phyloP scores from a whole-genome alignment of 2,888 invertebrate species.

The Agonum fuliginosum region DNA sequence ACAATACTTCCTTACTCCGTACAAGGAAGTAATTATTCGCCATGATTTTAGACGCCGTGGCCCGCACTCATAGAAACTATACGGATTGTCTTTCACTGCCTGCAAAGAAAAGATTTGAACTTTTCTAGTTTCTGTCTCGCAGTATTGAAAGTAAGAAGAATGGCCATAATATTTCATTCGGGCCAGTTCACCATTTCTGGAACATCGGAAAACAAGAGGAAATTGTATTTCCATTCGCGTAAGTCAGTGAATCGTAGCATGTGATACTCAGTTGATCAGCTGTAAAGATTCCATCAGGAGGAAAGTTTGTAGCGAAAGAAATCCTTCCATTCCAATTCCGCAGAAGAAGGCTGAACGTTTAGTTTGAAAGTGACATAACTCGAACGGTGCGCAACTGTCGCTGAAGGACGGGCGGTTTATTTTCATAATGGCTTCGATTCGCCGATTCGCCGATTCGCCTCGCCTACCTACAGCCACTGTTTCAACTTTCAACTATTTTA shows the following conservation, averaged over 20 bases:
- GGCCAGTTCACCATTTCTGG: neutral
- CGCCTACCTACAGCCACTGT: neutral
- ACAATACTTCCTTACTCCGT: too few species aligned
- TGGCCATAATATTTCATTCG: too few species aligned
- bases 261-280: neutral
- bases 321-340: constrained; percentile 16
- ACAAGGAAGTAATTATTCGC: too few species aligned
- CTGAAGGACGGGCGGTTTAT: constrained; percentile 8
- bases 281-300: neutral
- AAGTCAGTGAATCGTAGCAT: neutral
- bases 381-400: neutral
- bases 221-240: neutral
- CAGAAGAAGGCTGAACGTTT: neutral
- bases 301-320: constrained; percentile 7
- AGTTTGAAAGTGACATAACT: constrained; percentile 24
- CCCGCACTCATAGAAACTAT: too few species aligned
- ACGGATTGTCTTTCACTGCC: too few species aligned
- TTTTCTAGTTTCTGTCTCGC: too few species aligned
- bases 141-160: too few species aligned
- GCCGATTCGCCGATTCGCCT: too few species aligned
- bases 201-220: neutral
- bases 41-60: too few species aligned
- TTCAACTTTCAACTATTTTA: constrained; percentile 17
- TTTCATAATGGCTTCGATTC: constrained; percentile 32
- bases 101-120: too few species aligned